Conservation (phyloP, 1,140 invertebrate species). For the Pseudoatta argentina region DNA sequence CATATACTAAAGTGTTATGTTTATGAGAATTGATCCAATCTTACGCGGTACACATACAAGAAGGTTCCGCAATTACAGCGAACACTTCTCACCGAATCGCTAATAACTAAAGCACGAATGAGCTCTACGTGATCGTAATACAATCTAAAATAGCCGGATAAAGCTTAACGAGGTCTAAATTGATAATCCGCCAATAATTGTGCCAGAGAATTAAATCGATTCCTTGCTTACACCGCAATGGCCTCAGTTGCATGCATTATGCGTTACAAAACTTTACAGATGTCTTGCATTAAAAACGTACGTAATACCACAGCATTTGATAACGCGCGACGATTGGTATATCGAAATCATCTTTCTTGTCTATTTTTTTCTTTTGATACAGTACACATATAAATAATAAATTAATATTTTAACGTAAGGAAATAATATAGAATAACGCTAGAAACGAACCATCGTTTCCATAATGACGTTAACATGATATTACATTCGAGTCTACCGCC, state of each 20-base stretch:
- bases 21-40: slow-evolving; percentile 54
- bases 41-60: slow-evolving; percentile 13
- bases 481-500: slow-evolving; percentile 68
- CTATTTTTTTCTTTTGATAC: slow-evolving; percentile 16
- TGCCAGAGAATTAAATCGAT: slow-evolving; percentile 6
- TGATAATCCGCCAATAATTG: slow-evolving; percentile 60
- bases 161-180: slow-evolving; percentile 50
- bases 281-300: slow-evolving; percentile 47
- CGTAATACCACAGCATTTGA: slow-evolving; percentile 47
- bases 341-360: slow-evolving; percentile 26
- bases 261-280: slow-evolving; percentile 42
- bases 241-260: slow-evolving; percentile 61
- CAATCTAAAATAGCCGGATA: slow-evolving; percentile 15
- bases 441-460: slow-evolving; percentile 47
- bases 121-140: slow-evolving; percentile 6
- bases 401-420: slow-evolving; percentile 69
- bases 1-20: slow-evolving; percentile 81
- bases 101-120: slow-evolving; percentile 42
- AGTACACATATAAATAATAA: slow-evolving; percentile 75
- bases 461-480: slow-evolving; percentile 50
- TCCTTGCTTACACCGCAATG: slow-evolving; percentile 7
- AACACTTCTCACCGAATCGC: slow-evolving; percentile 24
- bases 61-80: slow-evolving; percentile 5
- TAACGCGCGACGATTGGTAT: slow-evolving; percentile 48
- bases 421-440: slow-evolving; percentile 61